Conservation (phyloP, 2,797 vertebrate species). For the Hydrolagus colliei region DNA sequence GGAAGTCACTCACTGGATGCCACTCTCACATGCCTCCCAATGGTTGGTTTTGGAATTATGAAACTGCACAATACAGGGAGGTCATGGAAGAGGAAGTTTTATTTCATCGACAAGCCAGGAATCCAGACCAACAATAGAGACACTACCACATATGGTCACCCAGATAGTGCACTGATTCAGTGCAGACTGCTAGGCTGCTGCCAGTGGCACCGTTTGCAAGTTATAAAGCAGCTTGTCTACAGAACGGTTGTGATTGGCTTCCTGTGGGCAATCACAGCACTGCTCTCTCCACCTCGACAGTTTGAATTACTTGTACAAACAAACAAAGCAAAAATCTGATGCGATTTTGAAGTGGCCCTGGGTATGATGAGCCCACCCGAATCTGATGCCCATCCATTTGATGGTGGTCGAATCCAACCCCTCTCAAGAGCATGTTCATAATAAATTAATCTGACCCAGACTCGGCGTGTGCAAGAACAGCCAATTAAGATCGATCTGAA, state of each 20-base stretch:
- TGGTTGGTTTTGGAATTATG: too few relatives aligned
- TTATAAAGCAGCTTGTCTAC: background rate
- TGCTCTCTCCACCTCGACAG: background rate
- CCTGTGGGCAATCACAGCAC: background rate
- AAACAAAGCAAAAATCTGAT: background rate
- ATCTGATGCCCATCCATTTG: constrained; percentile 12
- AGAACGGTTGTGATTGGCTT: constrained; percentile 9
- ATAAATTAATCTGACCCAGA: constrained; percentile 23
- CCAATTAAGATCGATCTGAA: constrained; percentile 16
- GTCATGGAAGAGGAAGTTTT: too few relatives aligned
- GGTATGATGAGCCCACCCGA: background rate
- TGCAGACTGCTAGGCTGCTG: too few relatives aligned
- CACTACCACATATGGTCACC: background rate
- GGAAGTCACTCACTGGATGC: too few relatives aligned
- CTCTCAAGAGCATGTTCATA: constrained; percentile 3
- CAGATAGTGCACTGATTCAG: background rate
- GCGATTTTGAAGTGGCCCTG: background rate
- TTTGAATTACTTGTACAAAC: background rate
- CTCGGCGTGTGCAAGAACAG: constrained; percentile 4
- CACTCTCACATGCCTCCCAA: too few relatives aligned
- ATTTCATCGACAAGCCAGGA: background rate
- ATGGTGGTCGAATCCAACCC: constrained; percentile 15
- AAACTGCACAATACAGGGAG: too few relatives aligned
- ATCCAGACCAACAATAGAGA: background rate
- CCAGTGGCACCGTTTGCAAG: background rate